phyloP scores from a whole-genome alignment of 2,113 vertebrate genomes.

The Rafetus swinhoei region DNA sequence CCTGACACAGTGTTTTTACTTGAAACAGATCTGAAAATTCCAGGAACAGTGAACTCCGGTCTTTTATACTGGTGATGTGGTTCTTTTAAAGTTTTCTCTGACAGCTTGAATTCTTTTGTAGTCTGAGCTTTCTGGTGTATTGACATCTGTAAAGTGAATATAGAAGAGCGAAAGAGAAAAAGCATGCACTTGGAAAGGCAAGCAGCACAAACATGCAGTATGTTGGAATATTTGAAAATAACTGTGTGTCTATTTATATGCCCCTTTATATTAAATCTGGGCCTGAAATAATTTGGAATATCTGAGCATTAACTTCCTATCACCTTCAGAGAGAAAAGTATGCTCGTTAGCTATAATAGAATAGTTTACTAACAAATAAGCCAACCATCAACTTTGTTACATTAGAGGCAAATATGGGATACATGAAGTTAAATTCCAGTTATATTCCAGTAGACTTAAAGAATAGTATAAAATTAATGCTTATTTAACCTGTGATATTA shows the following conservation, averaged over 20 bases:
- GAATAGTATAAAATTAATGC: background rate
- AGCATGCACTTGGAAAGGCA: slow-evolving; percentile 38
- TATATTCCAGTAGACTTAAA: background rate
- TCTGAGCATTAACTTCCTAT: background rate
- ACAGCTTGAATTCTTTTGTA: slow-evolving; percentile 48
- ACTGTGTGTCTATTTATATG: background rate
- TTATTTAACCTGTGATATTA: background rate
- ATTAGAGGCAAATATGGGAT: background rate
- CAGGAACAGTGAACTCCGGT: background rate
- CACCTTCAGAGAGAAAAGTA: background rate
- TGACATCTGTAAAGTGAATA: slow-evolving; percentile 56
- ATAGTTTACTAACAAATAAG: background rate
- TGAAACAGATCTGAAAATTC: slow-evolving; percentile 61
- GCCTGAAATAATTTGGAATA: background rate
- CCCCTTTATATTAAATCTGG: background rate
- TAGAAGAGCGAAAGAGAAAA: slow-evolving; percentile 2
- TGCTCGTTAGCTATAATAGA: accelerated
- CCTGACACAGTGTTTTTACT: slow-evolving; percentile 47
- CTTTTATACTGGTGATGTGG: background rate
- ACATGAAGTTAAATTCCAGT: background rate
- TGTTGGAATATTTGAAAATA: background rate
- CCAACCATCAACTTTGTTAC: slow-evolving; percentile 1
- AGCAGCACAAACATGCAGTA: background rate
- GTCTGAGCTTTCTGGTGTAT: slow-evolving; percentile 51
- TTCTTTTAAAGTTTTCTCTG: slow-evolving; percentile 49